Evolutionary conservation across 2,113 vertebrate species (phyloP).

Genomic region (Epinephelus moara): DNA sequence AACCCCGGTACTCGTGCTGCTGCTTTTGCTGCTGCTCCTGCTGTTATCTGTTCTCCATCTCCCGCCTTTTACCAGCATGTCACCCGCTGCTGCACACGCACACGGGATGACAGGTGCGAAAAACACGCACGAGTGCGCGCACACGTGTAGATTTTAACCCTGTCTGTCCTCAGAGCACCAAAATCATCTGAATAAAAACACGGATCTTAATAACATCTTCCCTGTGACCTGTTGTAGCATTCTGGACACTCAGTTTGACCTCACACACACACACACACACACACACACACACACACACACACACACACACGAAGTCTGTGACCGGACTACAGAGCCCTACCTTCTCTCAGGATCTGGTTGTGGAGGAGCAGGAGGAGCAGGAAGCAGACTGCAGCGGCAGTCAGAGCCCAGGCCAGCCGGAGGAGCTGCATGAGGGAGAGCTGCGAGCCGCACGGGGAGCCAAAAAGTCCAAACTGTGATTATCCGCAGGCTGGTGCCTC

Average conservation of each 20-base stretch:
- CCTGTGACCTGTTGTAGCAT: conserved; percentile 32
- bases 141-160: neutral
- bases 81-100: neutral
- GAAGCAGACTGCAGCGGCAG: conserved; percentile 90
- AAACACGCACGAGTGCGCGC: neutral
- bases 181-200: neutral
- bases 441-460: conserved; percentile 19
- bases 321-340: conserved; percentile 72
- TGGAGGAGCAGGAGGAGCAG: conserved; percentile 91
- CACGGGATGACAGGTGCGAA: neutral
- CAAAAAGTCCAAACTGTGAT: conserved; percentile 65
- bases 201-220: neutral
- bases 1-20: no score
- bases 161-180: no score
- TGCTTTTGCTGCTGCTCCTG: neutral
- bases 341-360: conserved; percentile 91
- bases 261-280: conserved; percentile 1
- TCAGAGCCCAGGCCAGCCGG: conserved; percentile 91
- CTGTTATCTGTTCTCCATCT: neutral
- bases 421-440: conserved; percentile 89
- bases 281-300: neutral
- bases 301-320: conserved; percentile 8
- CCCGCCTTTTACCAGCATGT: neutral
- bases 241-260: neutral
- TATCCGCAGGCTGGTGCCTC: conserved; percentile 71